Base-by-base conservation (phyloP, 1,140 invertebrate species). In the Neodiprion fabricii region DNA sequence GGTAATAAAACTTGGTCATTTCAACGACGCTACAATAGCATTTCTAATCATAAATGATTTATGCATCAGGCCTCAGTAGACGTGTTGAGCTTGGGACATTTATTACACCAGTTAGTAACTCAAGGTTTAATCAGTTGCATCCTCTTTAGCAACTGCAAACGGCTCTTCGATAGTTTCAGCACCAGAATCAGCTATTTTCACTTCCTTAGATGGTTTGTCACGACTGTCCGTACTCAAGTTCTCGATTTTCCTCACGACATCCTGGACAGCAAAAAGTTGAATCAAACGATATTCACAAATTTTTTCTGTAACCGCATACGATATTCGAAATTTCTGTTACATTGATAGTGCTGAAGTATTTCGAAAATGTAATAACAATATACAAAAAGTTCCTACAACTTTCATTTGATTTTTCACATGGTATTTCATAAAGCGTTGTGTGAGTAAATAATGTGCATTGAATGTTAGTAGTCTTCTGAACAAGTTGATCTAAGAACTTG, bases 201-300 rank as follows among this genome's bases (percentile, higher is more conserved):
- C 92, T 85, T 96, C 95, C 79, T 94, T 91, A n/a, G 88, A 84
- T 71, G 97, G 97, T 75, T 89, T 91, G 85, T 98, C 96, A 78
- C 92, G 90, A 40, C 89, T 86, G 84, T 96, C 94, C 11, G 96
- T 97, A 61, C 89, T 89, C 7, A 88, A 90, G 49, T 88, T 89
- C 87, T 98, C 97, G 82, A 99, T 96, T 86, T 95, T 95, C 70
- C 94, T 92, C 10, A 99, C 93, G 72, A 97, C 87, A 88, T 95
- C 91, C 95, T 95, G 86, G 49, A 92, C 91, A 84, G 78, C 87
- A 71, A 77, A 74, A 75, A 49, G 78, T 77, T 67, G 69, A 11
- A 47, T 71, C 66, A 66, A 17, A 23, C 40, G 9, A 72, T 17
- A 48, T 67, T 11, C 23, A 79, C 53, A 48, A 69, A 67, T 65